These are phyloP conservation scores for Phortica magna DNA, from an alignment of 2,888 invertebrate species.

Conservation along the genomic window DNA sequence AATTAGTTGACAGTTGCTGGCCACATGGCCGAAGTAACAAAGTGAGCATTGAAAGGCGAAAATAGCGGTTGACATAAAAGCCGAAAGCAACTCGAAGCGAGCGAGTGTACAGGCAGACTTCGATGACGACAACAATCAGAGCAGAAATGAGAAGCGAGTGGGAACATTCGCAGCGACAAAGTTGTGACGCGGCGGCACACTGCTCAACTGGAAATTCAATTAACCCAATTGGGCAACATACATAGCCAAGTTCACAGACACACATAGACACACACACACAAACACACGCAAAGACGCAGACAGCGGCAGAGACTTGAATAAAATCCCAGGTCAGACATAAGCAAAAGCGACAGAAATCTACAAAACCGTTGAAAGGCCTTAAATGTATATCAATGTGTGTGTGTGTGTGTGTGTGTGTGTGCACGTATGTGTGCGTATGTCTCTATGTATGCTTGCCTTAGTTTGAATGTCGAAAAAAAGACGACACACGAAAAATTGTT, in stretches of 20 bases:
- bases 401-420: background rate
- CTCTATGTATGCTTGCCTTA: background rate
- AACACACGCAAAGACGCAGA: background rate
- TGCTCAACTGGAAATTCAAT: slow-evolving; percentile 65
- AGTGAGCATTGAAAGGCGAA: background rate
- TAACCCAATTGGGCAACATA: slow-evolving; percentile 59
- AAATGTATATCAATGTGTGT: background rate
- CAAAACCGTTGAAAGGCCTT: background rate
- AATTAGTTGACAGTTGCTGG: slow-evolving; percentile 63
- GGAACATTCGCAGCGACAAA: background rate
- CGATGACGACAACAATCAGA: slow-evolving; percentile 8
- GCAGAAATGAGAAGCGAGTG: background rate
- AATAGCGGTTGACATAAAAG: background rate
- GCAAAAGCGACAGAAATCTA: background rate
- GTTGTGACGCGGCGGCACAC: slow-evolving; percentile 18
- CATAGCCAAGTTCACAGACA: background rate
- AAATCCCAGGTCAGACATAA: slow-evolving; percentile 4
- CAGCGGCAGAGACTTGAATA: background rate
- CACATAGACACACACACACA: background rate
- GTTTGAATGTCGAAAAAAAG: background rate
- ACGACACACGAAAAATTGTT: background rate
- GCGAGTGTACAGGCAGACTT: background rate
- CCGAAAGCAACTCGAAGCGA: background rate
- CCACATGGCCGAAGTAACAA: background rate
- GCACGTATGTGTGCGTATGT: background rate